These are phyloP conservation scores for Drosophila lowei DNA, from an alignment of 1,140 invertebrate genomes.

Conservation along the genomic window DNA sequence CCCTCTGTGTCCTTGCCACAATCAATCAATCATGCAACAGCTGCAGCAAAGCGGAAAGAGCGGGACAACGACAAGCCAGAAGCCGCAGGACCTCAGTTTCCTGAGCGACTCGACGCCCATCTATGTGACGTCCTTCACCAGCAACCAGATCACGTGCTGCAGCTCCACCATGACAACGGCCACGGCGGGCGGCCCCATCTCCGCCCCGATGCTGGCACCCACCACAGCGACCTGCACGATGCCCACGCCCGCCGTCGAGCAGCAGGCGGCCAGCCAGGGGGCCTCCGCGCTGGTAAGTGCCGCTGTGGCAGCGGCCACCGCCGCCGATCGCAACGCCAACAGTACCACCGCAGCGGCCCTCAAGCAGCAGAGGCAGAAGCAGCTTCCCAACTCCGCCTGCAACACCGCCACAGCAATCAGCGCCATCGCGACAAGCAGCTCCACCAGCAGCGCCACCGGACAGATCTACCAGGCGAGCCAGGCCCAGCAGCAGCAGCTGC, in stretches of 20 bases:
- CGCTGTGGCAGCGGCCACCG: slow-evolving; percentile 64
- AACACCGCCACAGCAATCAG: not conserved
- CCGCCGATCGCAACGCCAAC: slow-evolving; percentile 60
- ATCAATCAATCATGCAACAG: slow-evolving; percentile 26
- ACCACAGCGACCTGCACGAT: slow-evolving; percentile 59
- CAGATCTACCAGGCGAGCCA: slow-evolving; percentile 73
- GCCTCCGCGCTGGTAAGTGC: slow-evolving; percentile 56
- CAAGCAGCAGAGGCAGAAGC: slow-evolving; percentile 30
- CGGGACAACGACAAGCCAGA: slow-evolving; percentile 83
- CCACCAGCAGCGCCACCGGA: slow-evolving; percentile 55
- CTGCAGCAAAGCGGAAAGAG: slow-evolving; percentile 82
- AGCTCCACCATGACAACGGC: slow-evolving; percentile 85
- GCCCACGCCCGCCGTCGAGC: slow-evolving; percentile 46
- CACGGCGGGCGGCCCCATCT: slow-evolving; percentile 80
- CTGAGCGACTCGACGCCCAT: slow-evolving; percentile 86
- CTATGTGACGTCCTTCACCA: slow-evolving; percentile 90
- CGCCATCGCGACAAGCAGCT: slow-evolving; percentile 9
- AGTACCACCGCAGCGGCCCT: slow-evolving; percentile 64
- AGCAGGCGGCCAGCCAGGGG: slow-evolving; percentile 32
- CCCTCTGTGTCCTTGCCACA: not conserved
- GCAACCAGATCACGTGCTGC: slow-evolving; percentile 85
- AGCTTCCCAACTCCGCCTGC: not conserved
- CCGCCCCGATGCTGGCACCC: slow-evolving; percentile 70
- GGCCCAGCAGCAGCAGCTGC: slow-evolving; percentile 73
- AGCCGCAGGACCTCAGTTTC: slow-evolving; percentile 85